A percentile compares a stretch with the other conserved stretches of the same genome.
These are phyloP conservation scores for Syngnathus rostellatus DNA, from an alignment of 2,797 vertebrate genomes.

Conservation along the genomic window DNA sequence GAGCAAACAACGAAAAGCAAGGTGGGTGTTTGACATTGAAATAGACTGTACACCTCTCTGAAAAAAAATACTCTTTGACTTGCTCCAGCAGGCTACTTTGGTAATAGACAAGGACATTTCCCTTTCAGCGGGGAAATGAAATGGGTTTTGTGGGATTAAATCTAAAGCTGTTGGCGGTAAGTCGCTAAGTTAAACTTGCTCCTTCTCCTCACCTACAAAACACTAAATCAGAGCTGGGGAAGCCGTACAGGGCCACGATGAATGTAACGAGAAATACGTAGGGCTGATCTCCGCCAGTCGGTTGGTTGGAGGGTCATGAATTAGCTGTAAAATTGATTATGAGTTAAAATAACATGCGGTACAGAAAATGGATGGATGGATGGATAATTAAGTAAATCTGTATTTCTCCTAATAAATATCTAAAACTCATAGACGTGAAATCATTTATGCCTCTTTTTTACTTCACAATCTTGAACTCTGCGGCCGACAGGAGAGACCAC, in stretches of 20 bases:
- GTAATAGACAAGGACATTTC: conserved; percentile 3
- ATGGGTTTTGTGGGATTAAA: neutral
- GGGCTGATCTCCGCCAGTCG: too few relatives aligned
- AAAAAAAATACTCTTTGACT: conserved; percentile 1
- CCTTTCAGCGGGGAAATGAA: conserved; percentile 2
- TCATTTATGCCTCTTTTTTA: too few relatives aligned
- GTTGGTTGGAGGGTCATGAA: too few relatives aligned
- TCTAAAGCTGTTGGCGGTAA: conserved; percentile 1
- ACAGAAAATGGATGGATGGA: too few relatives aligned
- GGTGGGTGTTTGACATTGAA: conserved; percentile 5
- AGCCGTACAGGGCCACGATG: neutral
- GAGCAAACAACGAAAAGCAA: neutral
- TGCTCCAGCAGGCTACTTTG: neutral
- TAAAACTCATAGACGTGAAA: too few relatives aligned
- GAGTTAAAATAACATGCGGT: too few relatives aligned
- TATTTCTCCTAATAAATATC: too few relatives aligned
- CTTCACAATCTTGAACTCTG: too few relatives aligned
- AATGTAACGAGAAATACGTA: neutral
- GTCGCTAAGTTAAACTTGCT: neutral
- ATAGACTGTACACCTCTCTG: neutral
- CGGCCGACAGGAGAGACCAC: too few relatives aligned
- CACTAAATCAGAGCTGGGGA: neutral
- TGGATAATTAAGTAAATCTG: too few relatives aligned
- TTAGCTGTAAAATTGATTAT: too few relatives aligned
- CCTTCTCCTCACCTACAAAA: neutral